These are phyloP conservation scores for Drosophila littoralis DNA, from an alignment of 1,140 invertebrate species.

Conservation along the genomic window DNA sequence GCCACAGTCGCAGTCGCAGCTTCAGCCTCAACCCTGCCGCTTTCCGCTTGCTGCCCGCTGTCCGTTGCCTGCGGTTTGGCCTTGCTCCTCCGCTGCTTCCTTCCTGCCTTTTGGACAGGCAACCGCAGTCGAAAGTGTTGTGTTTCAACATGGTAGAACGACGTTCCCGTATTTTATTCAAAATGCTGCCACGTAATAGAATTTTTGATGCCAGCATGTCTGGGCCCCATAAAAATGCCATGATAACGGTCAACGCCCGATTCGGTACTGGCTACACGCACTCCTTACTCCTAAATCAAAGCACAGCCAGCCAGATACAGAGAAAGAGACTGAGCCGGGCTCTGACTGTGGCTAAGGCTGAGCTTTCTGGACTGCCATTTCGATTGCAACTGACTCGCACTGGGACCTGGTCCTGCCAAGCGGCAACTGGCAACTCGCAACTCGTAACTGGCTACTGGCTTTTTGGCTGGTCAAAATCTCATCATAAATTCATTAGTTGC, in stretches of 20 bases:
- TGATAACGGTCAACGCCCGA: slow-evolving; percentile 78
- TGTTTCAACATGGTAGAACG: slow-evolving; percentile 63
- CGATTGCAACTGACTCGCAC: slow-evolving; percentile 18
- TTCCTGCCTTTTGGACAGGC: slow-evolving; percentile 38
- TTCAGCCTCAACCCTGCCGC: slow-evolving; percentile 31
- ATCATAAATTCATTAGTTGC: slow-evolving; percentile 82
- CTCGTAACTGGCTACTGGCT: slow-evolving; percentile 65
- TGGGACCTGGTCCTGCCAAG: slow-evolving; percentile 12
- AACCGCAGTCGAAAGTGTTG: slow-evolving; percentile 78
- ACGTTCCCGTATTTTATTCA: slow-evolving; percentile 79
- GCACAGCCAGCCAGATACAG: background rate
- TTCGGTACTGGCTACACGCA: slow-evolving; percentile 26
- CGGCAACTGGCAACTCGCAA: slow-evolving; percentile 31
- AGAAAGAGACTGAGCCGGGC: background rate
- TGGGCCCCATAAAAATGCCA: slow-evolving; percentile 78
- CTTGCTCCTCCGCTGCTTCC: slow-evolving; percentile 39
- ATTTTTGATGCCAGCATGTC: slow-evolving; percentile 82
- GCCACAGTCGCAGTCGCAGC: slow-evolving; percentile 23
- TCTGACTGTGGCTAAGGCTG: background rate
- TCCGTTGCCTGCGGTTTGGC: slow-evolving; percentile 63
- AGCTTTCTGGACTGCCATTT: slow-evolving; percentile 47
- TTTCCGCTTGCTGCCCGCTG: background rate
- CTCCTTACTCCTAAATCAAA: slow-evolving; percentile 28
- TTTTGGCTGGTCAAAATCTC: slow-evolving; percentile 68
- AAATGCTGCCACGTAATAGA: slow-evolving; percentile 81